Evolutionary conservation across 2,113 vertebrate species (phyloP), one percentile per base, ranked within the genome.

Genomic region (Holacanthus passer): DNA sequence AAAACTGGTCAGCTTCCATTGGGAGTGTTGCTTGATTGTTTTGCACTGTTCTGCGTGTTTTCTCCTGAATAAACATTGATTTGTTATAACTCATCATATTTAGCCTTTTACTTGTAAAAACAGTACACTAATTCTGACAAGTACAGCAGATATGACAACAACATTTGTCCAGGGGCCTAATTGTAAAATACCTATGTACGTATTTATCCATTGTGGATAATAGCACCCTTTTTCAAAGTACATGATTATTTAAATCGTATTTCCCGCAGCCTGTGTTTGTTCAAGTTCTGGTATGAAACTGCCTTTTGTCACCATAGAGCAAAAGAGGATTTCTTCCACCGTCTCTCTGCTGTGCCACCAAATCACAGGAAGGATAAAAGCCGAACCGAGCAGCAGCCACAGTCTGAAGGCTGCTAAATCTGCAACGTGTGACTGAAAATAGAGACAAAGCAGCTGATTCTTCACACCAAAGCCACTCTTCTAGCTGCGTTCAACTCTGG

Each of bases 401-500:
- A 55, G 81, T 89, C 77, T 76, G 79, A 82, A 85, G 78, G 87
- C 82, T 88, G 79, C 82, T 88, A 78, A 84, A 87, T 88, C 80
- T 55, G 84, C 75, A 76, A 85, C 56, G 12, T 62, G 74, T 62
- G 35, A 72, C 84, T 80, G 75, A 88, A 92, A 87, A 89, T 82
- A 64, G 78, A 88, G 65, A 80, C 82, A 72, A 81, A 85, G 79
- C 85, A 83, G 81, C 72, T 62, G 79, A 88, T 86, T 84, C 62
- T 86, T 74, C 43, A 58, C 56, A 76, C 72, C 63, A 77, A 79
- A 82, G 71, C 39, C 45, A 65, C 76, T 63, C n/a, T 76, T 69
- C 32, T 63, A 41, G 43, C 52, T 45, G 22, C 19, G 27, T 29
- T 52, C 24, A 45, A 41, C n/a, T 58, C 12, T 62, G 35, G 64